Percentiles rank a stretch among this genome's conserved stretches.
These are phyloP conservation scores for Pseudopodoces humilis DNA, from an alignment of 2,113 vertebrate species.

Conservation along the genomic window DNA sequence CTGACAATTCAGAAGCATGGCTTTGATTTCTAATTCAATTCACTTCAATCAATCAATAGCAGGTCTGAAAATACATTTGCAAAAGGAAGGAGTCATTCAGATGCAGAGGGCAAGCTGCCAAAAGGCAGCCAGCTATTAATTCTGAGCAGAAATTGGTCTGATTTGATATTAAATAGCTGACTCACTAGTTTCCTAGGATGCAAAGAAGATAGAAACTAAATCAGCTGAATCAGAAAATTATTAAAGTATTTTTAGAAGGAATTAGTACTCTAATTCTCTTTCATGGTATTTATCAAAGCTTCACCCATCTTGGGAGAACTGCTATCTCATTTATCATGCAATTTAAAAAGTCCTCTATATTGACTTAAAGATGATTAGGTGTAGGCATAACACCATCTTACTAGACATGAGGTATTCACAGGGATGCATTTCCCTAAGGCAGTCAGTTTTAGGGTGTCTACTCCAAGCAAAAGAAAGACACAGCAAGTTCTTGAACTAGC, in stretches of 20 bases:
- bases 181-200: not conserved
- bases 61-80: not conserved
- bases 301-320: not conserved
- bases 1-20: not conserved
- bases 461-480: not conserved
- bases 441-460: not conserved
- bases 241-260: not conserved
- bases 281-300: not conserved
- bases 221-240: not conserved
- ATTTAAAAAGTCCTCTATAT: not conserved
- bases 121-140: not conserved
- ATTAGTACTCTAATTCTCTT: not conserved
- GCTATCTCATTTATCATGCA: not conserved
- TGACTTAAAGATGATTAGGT: not conserved
- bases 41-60: not conserved
- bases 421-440: not conserved
- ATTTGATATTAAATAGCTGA: conserved; percentile 19
- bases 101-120: not conserved
- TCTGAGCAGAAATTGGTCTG: not conserved
- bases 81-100: not conserved
- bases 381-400: not conserved
- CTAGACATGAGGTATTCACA: not conserved
- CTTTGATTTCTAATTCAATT: conserved; percentile 21
- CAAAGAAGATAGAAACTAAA: not conserved
- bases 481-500: not conserved